Percentiles rank a stretch among this genome's conserved stretches.
phyloP scores from a whole-genome alignment of 2,797 vertebrate genomes.

The Onychomys torridus region DNA sequence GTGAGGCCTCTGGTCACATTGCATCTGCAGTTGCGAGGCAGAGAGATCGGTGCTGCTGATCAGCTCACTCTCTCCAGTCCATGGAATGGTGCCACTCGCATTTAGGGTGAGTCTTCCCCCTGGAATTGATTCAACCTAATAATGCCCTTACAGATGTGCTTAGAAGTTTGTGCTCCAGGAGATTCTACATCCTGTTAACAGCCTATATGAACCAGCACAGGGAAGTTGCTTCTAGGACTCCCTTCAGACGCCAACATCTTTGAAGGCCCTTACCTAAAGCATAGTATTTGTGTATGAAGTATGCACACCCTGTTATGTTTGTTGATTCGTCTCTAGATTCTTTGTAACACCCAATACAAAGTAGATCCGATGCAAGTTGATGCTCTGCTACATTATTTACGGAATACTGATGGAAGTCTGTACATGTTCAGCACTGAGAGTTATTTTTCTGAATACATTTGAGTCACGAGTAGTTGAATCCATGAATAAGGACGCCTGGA shows the following conservation, averaged over 20 bases:
- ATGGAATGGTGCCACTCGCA: neutral
- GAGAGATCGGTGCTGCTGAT: neutral
- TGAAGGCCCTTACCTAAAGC: neutral
- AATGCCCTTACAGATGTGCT: neutral
- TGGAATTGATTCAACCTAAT: neutral
- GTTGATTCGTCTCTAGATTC: neutral
- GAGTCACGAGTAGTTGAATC: neutral
- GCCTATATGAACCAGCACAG: neutral
- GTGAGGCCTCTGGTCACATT: neutral
- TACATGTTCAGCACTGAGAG: rapidly evolving
- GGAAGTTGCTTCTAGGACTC: neutral
- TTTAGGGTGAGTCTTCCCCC: neutral
- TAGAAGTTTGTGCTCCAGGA: neutral
- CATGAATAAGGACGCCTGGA: neutral
- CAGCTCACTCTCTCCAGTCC: neutral
- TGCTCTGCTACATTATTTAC: neutral
- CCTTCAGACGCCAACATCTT: neutral
- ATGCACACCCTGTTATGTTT: neutral
- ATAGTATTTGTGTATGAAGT: neutral
- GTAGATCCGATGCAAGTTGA: too few relatives aligned
- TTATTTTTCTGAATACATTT: neutral
- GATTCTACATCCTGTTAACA: neutral
- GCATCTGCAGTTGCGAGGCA: neutral
- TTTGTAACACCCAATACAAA: neutral
- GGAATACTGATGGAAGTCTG: neutral